phyloP scores from a whole-genome alignment of 2,113 vertebrate species.

The Prionailurus viverrinus region DNA sequence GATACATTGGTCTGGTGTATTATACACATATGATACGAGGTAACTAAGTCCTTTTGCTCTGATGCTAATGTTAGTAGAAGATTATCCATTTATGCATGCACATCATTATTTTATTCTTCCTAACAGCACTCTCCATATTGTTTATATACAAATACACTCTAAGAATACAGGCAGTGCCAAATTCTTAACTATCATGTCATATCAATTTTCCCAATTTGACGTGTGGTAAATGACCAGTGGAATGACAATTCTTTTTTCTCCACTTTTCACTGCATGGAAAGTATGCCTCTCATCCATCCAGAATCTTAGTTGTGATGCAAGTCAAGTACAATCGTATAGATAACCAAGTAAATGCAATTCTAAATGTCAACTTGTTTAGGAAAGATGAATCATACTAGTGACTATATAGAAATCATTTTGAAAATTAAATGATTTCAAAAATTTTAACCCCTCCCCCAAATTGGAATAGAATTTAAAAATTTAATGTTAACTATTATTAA shows the following conservation, averaged over 20 bases:
- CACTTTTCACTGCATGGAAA: background rate
- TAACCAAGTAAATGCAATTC: background rate
- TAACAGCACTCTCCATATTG: background rate
- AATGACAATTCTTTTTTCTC: background rate
- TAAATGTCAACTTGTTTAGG: background rate
- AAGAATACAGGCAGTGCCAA: background rate
- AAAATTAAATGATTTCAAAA: background rate
- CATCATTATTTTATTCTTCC: background rate
- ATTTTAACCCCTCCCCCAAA: background rate
- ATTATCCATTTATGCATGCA: background rate
- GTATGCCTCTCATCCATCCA: background rate
- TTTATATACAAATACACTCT: background rate
- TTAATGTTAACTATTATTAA: background rate
- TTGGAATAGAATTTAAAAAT: background rate
- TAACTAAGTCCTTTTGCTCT: background rate
- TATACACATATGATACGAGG: background rate
- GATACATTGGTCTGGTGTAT: background rate
- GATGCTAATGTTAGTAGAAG: background rate
- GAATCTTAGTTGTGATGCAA: background rate
- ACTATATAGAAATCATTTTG: background rate
- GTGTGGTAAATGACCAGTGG: background rate
- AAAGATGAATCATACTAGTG: background rate
- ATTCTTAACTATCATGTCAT: background rate
- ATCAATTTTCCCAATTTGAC: background rate
- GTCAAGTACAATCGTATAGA: background rate